Base-by-base conservation (phyloP, 1,140 invertebrate species). In the Caerostris darwini region DNA sequence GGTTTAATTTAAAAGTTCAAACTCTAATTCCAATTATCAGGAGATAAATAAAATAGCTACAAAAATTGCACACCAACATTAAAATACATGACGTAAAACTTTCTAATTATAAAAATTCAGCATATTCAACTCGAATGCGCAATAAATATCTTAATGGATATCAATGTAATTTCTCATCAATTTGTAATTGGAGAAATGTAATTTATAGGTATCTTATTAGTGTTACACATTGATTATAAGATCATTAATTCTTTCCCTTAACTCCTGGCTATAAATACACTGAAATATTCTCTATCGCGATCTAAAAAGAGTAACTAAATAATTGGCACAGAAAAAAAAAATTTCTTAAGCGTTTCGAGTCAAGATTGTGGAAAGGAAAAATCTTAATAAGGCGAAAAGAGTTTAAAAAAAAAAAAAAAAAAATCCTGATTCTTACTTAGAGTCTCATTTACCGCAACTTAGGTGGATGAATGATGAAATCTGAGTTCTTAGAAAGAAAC, bases 361-460 rank as follows among this genome's bases (percentile, higher is more conserved):
- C 10, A 34, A 83, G 56, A 19, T 17, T 57, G 56, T 58, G 19
- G 53, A 83, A 83, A 57, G 82, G 54, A 19, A 83, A 58, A 58
- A 83, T 57, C 17, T 57, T 83, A 57, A 83, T 57, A 83, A 58
- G 56, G 56, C 54, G 82, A 19, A 83, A 57, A 58, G 82, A 83
- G 7, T 57, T 53, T 7, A 12, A 12, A n/a, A 56, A 83, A 57
- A 57, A 12, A n/a, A 56, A 83, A 57, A 57, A 56, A 83, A 57
- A 83, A 83, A 83, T 10, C 54, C 54, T 56, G 82, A 83, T 56
- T 83, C 53, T 83, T 83, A 34, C 82, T 83, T 83, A 58, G 82
- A 57, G 12, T 83, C 82, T 83, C 82, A 83, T 83, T 83, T 83
- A 83, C 82, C 82, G 82, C 82, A 83, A 83, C 54, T 83, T 56